Conservation (phyloP, 2,113 vertebrate species). For the Channa maculata region DNA sequence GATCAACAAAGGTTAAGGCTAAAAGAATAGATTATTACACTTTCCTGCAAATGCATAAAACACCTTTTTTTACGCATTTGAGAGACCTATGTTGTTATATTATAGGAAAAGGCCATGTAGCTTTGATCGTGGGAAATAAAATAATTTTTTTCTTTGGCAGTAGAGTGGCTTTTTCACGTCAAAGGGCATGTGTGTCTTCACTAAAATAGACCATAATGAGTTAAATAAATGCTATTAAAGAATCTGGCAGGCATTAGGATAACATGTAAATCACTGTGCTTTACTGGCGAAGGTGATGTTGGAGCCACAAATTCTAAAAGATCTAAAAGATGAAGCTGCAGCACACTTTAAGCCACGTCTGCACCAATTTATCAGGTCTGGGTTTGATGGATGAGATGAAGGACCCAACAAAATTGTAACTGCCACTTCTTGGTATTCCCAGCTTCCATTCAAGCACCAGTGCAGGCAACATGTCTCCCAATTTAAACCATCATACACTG, state of each 20-base stretch:
- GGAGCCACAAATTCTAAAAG: slow-evolving; percentile 18
- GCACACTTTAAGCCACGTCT: slow-evolving; percentile 47
- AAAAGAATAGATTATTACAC: not conserved
- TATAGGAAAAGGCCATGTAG: slow-evolving; percentile 1
- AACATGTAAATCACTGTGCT: slow-evolving; percentile 26
- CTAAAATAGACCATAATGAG: slow-evolving; percentile 6
- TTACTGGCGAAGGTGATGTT: slow-evolving; percentile 11
- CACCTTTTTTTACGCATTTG: not conserved
- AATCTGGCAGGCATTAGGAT: slow-evolving; percentile 16
- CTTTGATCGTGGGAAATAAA: slow-evolving; percentile 48
- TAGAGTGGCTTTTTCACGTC: slow-evolving; percentile 33
- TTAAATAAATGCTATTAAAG: slow-evolving; percentile 36
- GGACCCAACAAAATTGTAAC: slow-evolving; percentile 44
- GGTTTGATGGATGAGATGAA: slow-evolving; percentile 65
- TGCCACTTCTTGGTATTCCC: slow-evolving; percentile 42
- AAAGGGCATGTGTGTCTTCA: slow-evolving; percentile 28
- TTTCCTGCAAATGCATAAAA: not conserved
- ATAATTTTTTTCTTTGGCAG: slow-evolving; percentile 38
- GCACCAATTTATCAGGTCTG: slow-evolving; percentile 45
- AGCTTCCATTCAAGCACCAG: slow-evolving; percentile 18
- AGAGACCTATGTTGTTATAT: slow-evolving; percentile 11
- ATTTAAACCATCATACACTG: no score
- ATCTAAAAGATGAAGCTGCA: slow-evolving; percentile 39
- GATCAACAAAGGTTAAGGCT: not conserved
- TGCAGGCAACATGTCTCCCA: not conserved